These are phyloP conservation scores for Anguilla obscura DNA, from an alignment of 2,797 vertebrate species.

Conservation along the genomic window DNA sequence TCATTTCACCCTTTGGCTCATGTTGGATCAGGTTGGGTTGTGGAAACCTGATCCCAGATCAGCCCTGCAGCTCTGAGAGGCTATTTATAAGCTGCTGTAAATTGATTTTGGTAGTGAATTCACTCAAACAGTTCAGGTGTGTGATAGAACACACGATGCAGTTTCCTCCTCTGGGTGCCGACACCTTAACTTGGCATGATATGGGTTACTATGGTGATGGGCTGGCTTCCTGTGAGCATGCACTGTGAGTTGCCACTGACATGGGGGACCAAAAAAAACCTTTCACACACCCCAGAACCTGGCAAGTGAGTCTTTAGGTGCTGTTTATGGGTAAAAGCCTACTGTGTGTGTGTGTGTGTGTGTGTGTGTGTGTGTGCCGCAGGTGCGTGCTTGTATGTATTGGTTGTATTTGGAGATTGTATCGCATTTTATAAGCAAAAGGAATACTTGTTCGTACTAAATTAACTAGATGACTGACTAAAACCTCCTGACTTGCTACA, in stretches of 20 bases:
- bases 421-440: too few species aligned
- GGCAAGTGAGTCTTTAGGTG: not conserved
- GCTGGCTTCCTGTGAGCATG: constrained; percentile 52
- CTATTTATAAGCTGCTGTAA: not conserved
- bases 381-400: too few species aligned
- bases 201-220: constrained; percentile 48
- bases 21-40: too few species aligned
- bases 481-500: too few species aligned
- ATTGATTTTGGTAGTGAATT: not conserved
- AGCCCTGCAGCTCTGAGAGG: too few species aligned
- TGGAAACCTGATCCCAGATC: too few species aligned
- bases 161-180: constrained; percentile 57
- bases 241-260: constrained; percentile 38
- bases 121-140: constrained; percentile 1
- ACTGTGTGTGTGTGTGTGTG: not conserved
- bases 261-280: constrained; percentile 27
- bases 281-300: not conserved
- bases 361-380: not conserved
- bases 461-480: too few species aligned
- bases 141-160: constrained; percentile 31
- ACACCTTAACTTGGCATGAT: constrained; percentile 60
- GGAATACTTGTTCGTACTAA: too few species aligned
- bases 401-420: too few species aligned
- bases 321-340: not conserved
- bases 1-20: too few species aligned